Evolutionary conservation across 1,140 invertebrate species (phyloP).

Genomic region (Papilio polytes): DNA sequence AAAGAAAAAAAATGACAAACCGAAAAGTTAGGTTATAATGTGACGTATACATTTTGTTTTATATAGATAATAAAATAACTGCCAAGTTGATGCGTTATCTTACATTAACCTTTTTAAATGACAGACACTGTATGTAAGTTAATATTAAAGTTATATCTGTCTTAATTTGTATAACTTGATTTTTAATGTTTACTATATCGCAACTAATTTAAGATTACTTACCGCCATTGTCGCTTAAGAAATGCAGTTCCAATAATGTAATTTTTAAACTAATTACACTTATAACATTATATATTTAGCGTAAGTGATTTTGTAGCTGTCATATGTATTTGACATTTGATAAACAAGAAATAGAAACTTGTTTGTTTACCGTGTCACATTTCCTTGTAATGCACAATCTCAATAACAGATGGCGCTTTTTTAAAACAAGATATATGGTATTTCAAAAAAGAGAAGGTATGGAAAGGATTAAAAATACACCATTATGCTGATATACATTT

Average conservation of each 20-base stretch:
- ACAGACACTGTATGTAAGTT: background rate
- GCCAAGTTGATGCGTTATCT: background rate
- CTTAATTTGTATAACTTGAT: background rate
- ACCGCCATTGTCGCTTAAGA: background rate
- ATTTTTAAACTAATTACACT: background rate
- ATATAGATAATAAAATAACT: background rate
- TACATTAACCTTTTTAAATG: background rate
- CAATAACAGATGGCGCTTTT: conserved; percentile 41
- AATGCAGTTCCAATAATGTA: background rate
- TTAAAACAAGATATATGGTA: conserved; percentile 4
- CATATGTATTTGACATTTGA: background rate
- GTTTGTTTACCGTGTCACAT: background rate
- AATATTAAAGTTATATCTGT: background rate
- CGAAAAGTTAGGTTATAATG: conserved; percentile 1
- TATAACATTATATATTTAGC: background rate
- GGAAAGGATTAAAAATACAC: conserved; percentile 49
- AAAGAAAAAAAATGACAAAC: background rate
- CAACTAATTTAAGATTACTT: background rate
- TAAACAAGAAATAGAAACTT: background rate
- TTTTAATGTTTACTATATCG: background rate
- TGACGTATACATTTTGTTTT: background rate
- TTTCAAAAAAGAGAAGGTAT: background rate
- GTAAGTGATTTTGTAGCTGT: background rate
- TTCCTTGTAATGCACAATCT: background rate
- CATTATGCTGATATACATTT: conserved; percentile 64